Evolutionary conservation across 2,113 vertebrate genomes (phyloP), one percentile per base, ranked within the genome.

Genomic region (Austrofundulus limnaeus): DNA sequence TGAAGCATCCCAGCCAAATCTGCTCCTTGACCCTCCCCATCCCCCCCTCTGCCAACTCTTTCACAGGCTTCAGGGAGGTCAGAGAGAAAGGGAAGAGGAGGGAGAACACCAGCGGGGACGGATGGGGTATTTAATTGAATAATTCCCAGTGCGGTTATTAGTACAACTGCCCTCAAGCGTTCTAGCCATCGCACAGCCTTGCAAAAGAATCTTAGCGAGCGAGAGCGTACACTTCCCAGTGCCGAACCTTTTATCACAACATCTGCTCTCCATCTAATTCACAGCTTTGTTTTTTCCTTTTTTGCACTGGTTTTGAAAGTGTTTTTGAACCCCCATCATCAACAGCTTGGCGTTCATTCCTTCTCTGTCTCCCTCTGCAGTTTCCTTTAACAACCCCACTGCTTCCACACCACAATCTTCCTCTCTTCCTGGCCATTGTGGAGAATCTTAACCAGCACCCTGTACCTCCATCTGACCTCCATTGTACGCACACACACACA

Each of bases 401-500:
- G 19, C 61, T 20, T 61, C 70, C 55, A 57, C 43, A 13, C 20
- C 39, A 28, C 63, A 25, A 58, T 56, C 61, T 65, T 55, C 75
- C 63, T 78, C 41, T 70, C 75, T 81, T 84, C 80, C 83, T 88
- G 76, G 54, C 66, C 66, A 73, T 84, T 82, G 84, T 83, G 76
- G 25, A 61, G 21, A 60, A 59, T 75, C 78, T 81, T 78, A 60
- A 83, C 43, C 50, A 43, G 66, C 85, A 77, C 81, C 86, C 78
- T 77, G 89, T 87, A 91, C 87, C 91, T 92, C 82, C 61, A 17
- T 52, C 38, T 91, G 90, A 92, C 88, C 90, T 77, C 72, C 43
- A 51, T 39, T 42, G 76, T 61, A 68, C n/a, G n/a, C n/a, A n/a
- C n/a, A n/a, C n/a, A n/a, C n/a, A n/a, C n/a, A n/a, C n/a, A n/a